phyloP scores from a whole-genome alignment of 2,113 vertebrate genomes.

The Pelobates fuscus region DNA sequence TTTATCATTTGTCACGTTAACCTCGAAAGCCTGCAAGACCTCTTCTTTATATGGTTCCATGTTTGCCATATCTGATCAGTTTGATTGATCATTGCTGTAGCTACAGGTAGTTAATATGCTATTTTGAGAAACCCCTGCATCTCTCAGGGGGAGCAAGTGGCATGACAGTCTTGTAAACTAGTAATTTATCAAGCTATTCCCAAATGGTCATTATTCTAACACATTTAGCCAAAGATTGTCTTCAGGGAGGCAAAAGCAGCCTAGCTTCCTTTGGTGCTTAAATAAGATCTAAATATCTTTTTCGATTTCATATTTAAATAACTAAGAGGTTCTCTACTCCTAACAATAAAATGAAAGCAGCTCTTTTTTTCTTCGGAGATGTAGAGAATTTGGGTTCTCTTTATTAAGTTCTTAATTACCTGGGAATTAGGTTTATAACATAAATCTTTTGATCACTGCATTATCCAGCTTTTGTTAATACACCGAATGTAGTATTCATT shows the following conservation, averaged over 20 bases:
- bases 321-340: too few relatives aligned
- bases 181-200: slow-evolving; percentile 91
- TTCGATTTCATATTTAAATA: too few relatives aligned
- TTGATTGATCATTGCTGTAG: slow-evolving; percentile 87
- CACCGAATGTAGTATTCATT: neutral
- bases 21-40: slow-evolving; percentile 53
- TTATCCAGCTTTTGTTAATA: neutral
- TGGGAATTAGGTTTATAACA: neutral
- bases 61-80: slow-evolving; percentile 88
- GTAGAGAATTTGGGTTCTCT: neutral
- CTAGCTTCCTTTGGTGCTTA: slow-evolving; percentile 10
- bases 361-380: too few relatives aligned
- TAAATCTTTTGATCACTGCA: neutral
- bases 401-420: neutral
- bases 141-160: slow-evolving; percentile 80
- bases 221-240: slow-evolving; percentile 50
- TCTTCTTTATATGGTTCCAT: slow-evolving; percentile 72
- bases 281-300: neutral
- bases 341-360: too few relatives aligned
- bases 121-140: slow-evolving; percentile 74
- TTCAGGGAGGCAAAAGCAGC: slow-evolving; percentile 2
- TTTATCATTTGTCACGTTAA: slow-evolving; percentile 53
- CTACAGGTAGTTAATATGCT: slow-evolving; percentile 91
- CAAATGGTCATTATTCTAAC: slow-evolving; percentile 60
- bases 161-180: slow-evolving; percentile 89